phyloP scores from a whole-genome alignment of 2,888 invertebrate genomes.

The Drosophila barbarae region DNA sequence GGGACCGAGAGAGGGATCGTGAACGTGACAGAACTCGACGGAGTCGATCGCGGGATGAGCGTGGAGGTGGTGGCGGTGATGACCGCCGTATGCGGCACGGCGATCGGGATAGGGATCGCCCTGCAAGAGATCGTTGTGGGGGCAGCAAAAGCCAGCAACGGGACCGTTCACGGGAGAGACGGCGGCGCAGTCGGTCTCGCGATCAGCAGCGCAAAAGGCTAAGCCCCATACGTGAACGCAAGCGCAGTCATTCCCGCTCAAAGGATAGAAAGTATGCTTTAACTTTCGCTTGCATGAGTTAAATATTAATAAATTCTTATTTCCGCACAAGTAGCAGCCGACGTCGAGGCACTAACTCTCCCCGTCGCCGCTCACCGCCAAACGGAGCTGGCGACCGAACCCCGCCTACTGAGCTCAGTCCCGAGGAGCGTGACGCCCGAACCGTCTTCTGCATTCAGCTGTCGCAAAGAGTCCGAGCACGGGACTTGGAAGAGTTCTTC shows the following conservation, averaged over 20 bases:
- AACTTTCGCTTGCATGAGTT: neutral
- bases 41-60: slow-evolving; percentile 65
- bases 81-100: slow-evolving; percentile 36
- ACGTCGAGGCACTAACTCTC: slow-evolving; percentile 79
- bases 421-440: slow-evolving; percentile 98
- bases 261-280: slow-evolving; percentile 72
- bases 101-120: slow-evolving; percentile 54
- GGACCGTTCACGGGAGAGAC: slow-evolving; percentile 59
- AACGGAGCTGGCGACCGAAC: slow-evolving; percentile 82
- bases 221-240: slow-evolving; percentile 73
- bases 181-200: slow-evolving; percentile 67
- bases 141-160: slow-evolving; percentile 52
- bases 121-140: slow-evolving; percentile 73
- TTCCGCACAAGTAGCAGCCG: slow-evolving; percentile 56
- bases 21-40: slow-evolving; percentile 37
- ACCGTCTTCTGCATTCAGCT: slow-evolving; percentile 99
- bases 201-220: slow-evolving; percentile 65
- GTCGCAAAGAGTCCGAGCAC: slow-evolving; percentile 94
- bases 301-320: neutral
- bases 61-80: slow-evolving; percentile 56
- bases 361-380: slow-evolving; percentile 77
- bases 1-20: slow-evolving; percentile 39
- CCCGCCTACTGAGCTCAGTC: slow-evolving; percentile 88
- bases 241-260: slow-evolving; percentile 70
- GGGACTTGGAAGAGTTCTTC: slow-evolving; percentile 99